phyloP scores from a whole-genome alignment of 2,113 vertebrate species.

The Sturnus vulgaris region DNA sequence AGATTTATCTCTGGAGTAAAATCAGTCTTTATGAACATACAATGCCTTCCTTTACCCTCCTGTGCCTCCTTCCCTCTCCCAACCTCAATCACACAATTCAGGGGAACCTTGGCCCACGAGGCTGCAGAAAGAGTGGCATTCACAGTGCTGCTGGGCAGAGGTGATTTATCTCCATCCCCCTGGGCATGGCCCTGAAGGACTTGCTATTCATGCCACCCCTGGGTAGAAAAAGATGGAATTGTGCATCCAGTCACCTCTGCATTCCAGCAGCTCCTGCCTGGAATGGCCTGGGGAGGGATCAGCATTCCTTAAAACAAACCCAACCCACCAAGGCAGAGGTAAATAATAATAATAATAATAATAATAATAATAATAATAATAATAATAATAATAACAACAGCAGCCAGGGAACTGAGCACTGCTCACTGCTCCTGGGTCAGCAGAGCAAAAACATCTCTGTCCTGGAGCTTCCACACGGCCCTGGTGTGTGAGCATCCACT shows the following conservation, averaged over 20 bases:
- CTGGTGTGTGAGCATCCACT: not conserved
- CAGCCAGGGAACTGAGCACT: not conserved
- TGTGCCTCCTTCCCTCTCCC: not conserved
- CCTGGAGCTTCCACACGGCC: not conserved
- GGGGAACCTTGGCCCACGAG: not conserved
- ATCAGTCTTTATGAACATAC: constrained; percentile 12
- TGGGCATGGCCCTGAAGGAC: not conserved
- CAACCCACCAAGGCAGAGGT: not conserved
- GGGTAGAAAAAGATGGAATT: not conserved
- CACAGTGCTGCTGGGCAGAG: not conserved
- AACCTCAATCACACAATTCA: not conserved
- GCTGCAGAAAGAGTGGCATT: not conserved
- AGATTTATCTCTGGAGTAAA: constrained; percentile 43
- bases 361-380: not conserved
- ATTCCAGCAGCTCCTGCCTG: not conserved
- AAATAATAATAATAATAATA: not conserved
- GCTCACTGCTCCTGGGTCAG: constrained; percentile 8
- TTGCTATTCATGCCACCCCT: not conserved
- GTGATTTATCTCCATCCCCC: constrained; percentile 17
- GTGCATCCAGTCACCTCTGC: not conserved
- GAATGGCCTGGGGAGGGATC: not conserved
- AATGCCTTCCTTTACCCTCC: constrained; percentile 14
- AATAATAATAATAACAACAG: not conserved
- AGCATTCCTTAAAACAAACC: not conserved
- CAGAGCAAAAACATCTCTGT: not conserved